These are phyloP conservation scores for Acutogordius australiensis DNA, from an alignment of 2,888 invertebrate genomes.

Conservation along the genomic window DNA sequence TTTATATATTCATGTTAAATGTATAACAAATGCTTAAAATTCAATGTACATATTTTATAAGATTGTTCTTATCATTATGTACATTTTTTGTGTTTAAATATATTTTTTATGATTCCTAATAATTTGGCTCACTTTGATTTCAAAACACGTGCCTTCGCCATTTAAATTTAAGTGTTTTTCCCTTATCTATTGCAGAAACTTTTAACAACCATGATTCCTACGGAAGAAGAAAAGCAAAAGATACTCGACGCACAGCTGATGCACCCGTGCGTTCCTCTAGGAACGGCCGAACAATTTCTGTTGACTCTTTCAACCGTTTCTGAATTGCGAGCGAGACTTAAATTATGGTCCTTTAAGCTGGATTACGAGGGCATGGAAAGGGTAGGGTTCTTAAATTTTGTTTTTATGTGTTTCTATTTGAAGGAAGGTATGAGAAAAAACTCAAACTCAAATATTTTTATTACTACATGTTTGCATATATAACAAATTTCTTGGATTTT, in stretches of 20 bases:
- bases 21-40: too few species aligned
- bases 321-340: slow-evolving; percentile 62
- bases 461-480: neutral
- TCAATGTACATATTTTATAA: too few species aligned
- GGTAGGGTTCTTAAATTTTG: slow-evolving; percentile 28
- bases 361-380: slow-evolving; percentile 84
- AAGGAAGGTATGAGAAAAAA: too few species aligned
- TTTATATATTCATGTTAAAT: too few species aligned
- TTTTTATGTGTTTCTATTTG: neutral
- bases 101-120: too few species aligned
- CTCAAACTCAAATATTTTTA: too few species aligned
- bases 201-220: slow-evolving; percentile 69
- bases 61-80: too few species aligned
- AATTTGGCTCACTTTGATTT: too few species aligned
- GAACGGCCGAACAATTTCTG: slow-evolving; percentile 93
- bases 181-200: too few species aligned
- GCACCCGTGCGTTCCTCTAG: slow-evolving; percentile 58
- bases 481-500: neutral
- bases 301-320: slow-evolving; percentile 74
- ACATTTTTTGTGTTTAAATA: too few species aligned
- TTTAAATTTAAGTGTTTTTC: too few species aligned
- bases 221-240: slow-evolving; percentile 74
- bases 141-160: too few species aligned
- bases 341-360: slow-evolving; percentile 88
- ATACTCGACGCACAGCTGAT: slow-evolving; percentile 78